Evolutionary conservation across 2,113 vertebrate genomes (phyloP).

Genomic region (Prolemur simus): DNA sequence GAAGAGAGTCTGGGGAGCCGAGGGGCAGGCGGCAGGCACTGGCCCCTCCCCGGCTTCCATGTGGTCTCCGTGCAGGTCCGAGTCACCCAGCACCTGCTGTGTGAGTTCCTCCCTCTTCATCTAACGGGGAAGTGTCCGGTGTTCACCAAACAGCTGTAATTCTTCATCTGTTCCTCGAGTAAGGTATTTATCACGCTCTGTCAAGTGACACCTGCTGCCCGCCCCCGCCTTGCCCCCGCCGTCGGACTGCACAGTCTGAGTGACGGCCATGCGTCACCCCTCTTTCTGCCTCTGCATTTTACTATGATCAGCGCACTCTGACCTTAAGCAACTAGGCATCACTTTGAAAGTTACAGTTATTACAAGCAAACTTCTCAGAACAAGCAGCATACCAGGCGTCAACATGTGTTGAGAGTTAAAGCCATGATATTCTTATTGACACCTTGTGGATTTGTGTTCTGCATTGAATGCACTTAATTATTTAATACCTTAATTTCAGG

Average conservation of each 20-base stretch:
- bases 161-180: not conserved
- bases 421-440: not conserved
- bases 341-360: not conserved
- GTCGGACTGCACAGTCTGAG: not conserved
- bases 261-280: too few species aligned
- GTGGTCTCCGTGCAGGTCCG: not conserved
- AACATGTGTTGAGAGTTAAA: not conserved
- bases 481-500: slow-evolving; percentile 5
- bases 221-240: too few species aligned
- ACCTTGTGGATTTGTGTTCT: not conserved
- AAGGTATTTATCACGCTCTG: not conserved
- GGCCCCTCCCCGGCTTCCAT: not conserved
- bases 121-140: not conserved
- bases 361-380: not conserved
- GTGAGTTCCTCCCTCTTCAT: not conserved
- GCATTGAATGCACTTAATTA: not conserved
- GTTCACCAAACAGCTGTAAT: not conserved
- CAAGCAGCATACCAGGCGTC: not conserved
- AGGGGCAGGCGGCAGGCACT: not conserved
- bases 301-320: not conserved
- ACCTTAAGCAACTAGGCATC: not conserved
- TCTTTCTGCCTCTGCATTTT: not conserved
- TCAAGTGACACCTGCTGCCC: not conserved
- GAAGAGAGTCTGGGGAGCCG: not conserved
- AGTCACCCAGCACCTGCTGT: not conserved